Base-by-base conservation (phyloP, 2,797 vertebrate genomes). In the Aplochiton taeniatus region DNA sequence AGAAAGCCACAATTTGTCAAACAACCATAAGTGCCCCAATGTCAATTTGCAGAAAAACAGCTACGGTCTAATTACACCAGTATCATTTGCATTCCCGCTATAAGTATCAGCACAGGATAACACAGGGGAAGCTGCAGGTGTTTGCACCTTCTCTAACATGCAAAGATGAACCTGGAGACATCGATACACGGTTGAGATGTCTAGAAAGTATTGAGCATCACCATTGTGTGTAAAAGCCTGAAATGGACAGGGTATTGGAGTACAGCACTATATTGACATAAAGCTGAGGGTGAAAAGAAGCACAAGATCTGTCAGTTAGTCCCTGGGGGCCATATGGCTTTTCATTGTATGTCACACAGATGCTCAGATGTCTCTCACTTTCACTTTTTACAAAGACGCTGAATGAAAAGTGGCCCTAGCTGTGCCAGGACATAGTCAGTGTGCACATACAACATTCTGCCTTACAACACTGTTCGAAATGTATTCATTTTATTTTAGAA, bases 191-290 rank as follows among this genome's bases (percentile, higher is more conserved):
- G 31, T 31, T 6, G 31, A 31, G 31, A 6, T 50, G 80, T 85
- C 78, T 82, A 75, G 75, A 80, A 72, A 62, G 46, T 17, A 48
- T 65, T 69, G 73, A 54, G 75, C 70, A 72, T 70, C 56, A 17
- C n/a, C 57, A 58, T 49, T 12, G 45, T 43, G 43, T 16, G 48
- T 59, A 13, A 20, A 47, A 16, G 14, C 41, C n/a, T 9, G n/a
- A 58, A 10, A 19, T 3, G 31, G 31, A 12, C 16, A 14, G 52
- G 55, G 72, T 65, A 64, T 83, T 58, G 51, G n/a, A 59, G 84
- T 68, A 67, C 72, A 51, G 72, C 51, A 55, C 56, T 67, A 55
- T 58, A 48, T 48, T 6, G 18, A 57, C 60, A 71, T 52, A 57
- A 77, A 63, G 12, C 52, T 66, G 20, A 43, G 54, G 63, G 43